Evolutionary conservation across 2,797 vertebrate species (phyloP), one percentile per base, ranked within the genome.

Genomic region (Premnoplex brunnescens): DNA sequence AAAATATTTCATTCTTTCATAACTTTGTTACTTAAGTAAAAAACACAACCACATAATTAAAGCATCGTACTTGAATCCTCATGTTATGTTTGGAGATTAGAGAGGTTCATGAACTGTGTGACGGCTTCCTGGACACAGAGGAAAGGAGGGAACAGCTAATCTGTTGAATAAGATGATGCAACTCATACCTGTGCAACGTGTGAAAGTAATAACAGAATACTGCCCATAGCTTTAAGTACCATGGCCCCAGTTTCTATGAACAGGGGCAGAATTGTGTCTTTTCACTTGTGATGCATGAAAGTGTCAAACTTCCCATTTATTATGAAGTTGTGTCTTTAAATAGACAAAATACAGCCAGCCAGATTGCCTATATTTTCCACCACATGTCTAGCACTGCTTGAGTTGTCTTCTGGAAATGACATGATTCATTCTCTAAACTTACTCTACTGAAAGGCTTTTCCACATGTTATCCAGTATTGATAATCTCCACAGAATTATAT

Each of bases 281-380:
- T 81, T 91, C 72, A 74, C 68, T 93, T 41, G 39, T 88, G 75
- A 86, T 6, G 30, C 69, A 79, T 67, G 73, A 49, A 88, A 89
- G 83, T 66, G 71, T 78, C 86, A 86, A 85, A 93, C 69, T 93
- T 89, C 44, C 52, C 64, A 41, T 83, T 94, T 87, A 80, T 88
- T 88, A 96, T 95, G 84, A 75, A 91, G 48, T 89, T 82, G 18
- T 34, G 49, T 73, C 91, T 93, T 96, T 87, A 97, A 95, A 96
- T 89, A 95, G 83, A 72, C 77, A 66, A 67, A 85, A 85, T 74
- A 44, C 64, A 52, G 74, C 36, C 72, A 89, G 59, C 39, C 85
- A 94, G 75, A 85, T 76, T 96, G 92, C 67, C 76, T 82, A n/a
- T 72, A 46, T 96, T 97, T 97, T 94, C 87, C 90, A 88, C 59